Conservation (phyloP, 1,140 invertebrate species). For the Penaeus chinensis region DNA sequence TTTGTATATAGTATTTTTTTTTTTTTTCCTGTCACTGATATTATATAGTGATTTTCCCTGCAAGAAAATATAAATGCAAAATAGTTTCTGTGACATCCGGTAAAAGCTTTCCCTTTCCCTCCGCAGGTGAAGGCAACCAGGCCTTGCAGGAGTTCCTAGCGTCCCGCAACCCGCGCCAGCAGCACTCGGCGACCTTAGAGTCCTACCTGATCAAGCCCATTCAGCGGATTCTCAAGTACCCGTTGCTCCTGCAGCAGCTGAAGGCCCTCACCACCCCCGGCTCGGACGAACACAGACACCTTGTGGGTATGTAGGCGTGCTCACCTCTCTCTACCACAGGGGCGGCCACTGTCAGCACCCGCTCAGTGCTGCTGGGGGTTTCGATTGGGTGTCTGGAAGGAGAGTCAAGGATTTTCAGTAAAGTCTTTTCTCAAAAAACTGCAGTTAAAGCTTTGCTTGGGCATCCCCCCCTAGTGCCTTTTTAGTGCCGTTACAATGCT, state of each 20-base stretch:
- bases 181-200: constrained; percentile 96
- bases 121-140: constrained; percentile 91
- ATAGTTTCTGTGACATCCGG: too few species aligned
- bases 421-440: too few species aligned
- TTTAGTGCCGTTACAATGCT: too few species aligned
- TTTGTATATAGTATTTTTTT: background rate
- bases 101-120: background rate
- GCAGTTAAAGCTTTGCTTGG: too few species aligned
- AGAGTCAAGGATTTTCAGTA: too few species aligned
- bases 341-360: too few species aligned
- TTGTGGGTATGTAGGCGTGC: constrained; percentile 71
- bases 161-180: constrained; percentile 92
- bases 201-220: constrained; percentile 99
- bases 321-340: too few species aligned
- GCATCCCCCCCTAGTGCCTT: too few species aligned
- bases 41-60: background rate
- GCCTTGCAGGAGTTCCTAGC: constrained; percentile 94
- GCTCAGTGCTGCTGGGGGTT: too few species aligned
- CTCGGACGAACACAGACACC: constrained; percentile 92
- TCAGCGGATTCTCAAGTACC: constrained; percentile 98
- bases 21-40: background rate
- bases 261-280: constrained; percentile 91
- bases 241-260: constrained; percentile 93
- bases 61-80: background rate
- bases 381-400: too few species aligned